A percentile compares a stretch with the other conserved stretches of the same genome.
phyloP scores from a whole-genome alignment of 2,888 invertebrate species.

The Druceiella hillmani region DNA sequence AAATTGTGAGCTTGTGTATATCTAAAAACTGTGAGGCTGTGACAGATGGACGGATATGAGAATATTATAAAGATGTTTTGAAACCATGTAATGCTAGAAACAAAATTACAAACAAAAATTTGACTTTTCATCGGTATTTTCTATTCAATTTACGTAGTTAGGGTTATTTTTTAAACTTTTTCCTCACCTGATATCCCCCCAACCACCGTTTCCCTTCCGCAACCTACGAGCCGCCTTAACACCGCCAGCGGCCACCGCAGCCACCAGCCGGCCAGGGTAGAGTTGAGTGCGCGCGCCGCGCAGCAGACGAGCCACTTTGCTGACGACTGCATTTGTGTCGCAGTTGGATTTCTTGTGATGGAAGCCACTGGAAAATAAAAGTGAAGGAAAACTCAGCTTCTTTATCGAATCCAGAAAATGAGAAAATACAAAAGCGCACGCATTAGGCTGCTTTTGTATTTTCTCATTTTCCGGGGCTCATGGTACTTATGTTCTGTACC shows the following conservation, averaged over 20 bases:
- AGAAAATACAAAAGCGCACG: not conserved
- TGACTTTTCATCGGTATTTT: too few species aligned
- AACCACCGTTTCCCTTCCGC: constrained; percentile 92
- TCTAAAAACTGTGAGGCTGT: too few species aligned
- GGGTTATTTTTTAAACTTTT: too few species aligned
- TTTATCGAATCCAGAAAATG: not conserved
- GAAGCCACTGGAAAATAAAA: constrained; percentile 76
- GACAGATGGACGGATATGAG: too few species aligned
- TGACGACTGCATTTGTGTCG: constrained; percentile 77
- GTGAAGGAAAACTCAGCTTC: not conserved
- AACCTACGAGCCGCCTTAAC: constrained; percentile 81
- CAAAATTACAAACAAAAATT: too few species aligned
- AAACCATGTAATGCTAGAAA: too few species aligned
- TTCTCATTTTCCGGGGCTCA: too few species aligned
- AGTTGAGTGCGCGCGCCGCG: constrained; percentile 65
- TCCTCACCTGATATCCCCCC: constrained; percentile 74
- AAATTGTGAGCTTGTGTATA: too few species aligned
- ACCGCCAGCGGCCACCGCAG: constrained; percentile 69
- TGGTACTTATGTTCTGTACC: too few species aligned
- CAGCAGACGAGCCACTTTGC: constrained; percentile 76
- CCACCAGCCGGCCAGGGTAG: constrained; percentile 64
- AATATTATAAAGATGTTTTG: too few species aligned
- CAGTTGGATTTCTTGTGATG: constrained; percentile 93
- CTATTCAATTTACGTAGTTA: too few species aligned
- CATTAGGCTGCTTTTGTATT: too few species aligned